Conservation (phyloP, 2,113 vertebrate genomes). For the Trochalopteron elliotii region DNA sequence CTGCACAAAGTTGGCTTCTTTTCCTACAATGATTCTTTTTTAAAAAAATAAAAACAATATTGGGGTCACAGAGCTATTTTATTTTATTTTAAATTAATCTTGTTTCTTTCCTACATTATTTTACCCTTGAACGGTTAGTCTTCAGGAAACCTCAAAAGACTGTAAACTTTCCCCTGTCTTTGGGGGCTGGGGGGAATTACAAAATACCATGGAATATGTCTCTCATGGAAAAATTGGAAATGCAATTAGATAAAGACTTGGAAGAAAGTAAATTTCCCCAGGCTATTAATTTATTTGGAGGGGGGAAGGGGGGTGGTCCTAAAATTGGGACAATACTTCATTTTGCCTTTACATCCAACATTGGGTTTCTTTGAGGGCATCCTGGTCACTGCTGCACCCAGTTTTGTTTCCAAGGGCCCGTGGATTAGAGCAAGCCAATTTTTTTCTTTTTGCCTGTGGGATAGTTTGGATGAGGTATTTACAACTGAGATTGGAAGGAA, state of each 20-base stretch:
- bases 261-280: background rate
- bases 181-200: accelerated
- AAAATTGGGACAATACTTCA: background rate
- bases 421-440: background rate
- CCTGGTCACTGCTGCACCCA: background rate
- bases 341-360: background rate
- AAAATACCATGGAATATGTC: background rate
- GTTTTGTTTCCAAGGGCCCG: background rate
- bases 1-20: background rate
- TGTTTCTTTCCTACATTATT: background rate
- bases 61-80: background rate
- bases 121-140: background rate
- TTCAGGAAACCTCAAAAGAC: background rate
- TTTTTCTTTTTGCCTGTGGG: background rate
- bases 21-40: background rate
- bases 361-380: accelerated
- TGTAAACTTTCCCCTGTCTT: background rate
- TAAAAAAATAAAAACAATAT: background rate
- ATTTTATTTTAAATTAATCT: background rate
- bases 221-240: background rate
- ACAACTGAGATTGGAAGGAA: background rate
- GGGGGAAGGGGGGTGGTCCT: no score
- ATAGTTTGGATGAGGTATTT: background rate
- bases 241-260: background rate
- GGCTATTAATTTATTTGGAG: background rate